These are phyloP conservation scores for Merluccius polli DNA, from an alignment of 2,797 vertebrate species.

Conservation along the genomic window DNA sequence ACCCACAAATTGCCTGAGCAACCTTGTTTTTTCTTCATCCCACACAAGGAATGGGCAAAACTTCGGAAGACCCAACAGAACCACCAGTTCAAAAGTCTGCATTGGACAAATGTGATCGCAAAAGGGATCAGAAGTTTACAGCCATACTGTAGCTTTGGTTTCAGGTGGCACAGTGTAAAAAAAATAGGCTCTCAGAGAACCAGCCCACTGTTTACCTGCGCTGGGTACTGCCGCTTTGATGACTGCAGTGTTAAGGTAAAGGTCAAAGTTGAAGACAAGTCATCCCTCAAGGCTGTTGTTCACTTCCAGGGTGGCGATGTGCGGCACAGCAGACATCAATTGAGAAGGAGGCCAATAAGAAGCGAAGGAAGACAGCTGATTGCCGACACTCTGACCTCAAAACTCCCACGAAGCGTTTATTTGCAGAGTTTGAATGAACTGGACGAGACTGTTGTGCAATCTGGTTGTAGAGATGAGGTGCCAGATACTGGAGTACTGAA, in stretches of 20 bases:
- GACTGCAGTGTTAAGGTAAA: slow-evolving; percentile 16
- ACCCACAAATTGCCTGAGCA: not conserved
- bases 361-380: not conserved
- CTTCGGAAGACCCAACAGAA: not conserved
- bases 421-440: not conserved
- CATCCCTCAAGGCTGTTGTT: not conserved
- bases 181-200: not conserved
- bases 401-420: not conserved
- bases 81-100: not conserved
- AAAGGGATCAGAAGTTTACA: slow-evolving; percentile 9
- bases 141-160: slow-evolving; percentile 11
- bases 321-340: not conserved
- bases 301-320: not conserved
- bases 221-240: slow-evolving; percentile 8
- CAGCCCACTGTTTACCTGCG: not conserved
- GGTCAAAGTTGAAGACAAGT: slow-evolving; percentile 1
- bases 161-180: slow-evolving; percentile 10
- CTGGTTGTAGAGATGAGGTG: not conserved
- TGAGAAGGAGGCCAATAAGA: not conserved
- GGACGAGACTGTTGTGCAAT: not conserved
- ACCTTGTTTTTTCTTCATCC: not conserved
- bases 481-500: not conserved
- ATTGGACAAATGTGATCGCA: not conserved
- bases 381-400: not conserved
- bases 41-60: not conserved